Conservation (phyloP, 2,888 invertebrate species). For the Apodemia hepburni region DNA sequence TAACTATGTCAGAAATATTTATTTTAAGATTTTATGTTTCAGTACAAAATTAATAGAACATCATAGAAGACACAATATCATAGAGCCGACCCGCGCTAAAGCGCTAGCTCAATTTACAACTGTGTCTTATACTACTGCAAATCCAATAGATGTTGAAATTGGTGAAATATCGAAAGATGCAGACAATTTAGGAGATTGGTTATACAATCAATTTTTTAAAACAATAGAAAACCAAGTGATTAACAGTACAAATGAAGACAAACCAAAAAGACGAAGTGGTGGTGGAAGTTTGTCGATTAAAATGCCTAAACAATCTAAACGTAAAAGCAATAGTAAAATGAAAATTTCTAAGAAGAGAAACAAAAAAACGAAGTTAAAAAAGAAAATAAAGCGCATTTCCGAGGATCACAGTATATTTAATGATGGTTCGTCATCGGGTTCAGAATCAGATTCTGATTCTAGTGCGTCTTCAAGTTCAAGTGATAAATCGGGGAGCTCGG, state of each 20-base stretch:
- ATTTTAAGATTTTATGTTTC: slow-evolving; percentile 33
- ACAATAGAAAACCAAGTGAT: slow-evolving; percentile 68
- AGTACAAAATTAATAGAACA: slow-evolving; percentile 53
- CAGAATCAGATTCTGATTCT: slow-evolving; percentile 34
- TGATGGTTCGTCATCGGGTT: slow-evolving; percentile 36
- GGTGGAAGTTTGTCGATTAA: slow-evolving; percentile 19
- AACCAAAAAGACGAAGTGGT: slow-evolving; percentile 51
- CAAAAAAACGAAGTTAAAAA: slow-evolving; percentile 39
- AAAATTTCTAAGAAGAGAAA: slow-evolving; percentile 39
- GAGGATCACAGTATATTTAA: slow-evolving; percentile 65
- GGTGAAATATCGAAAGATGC: slow-evolving; percentile 53
- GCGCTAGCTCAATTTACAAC: background rate
- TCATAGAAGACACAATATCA: slow-evolving; percentile 40
- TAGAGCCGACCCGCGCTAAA: slow-evolving; percentile 41
- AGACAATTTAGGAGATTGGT: slow-evolving; percentile 66
- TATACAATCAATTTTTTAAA: slow-evolving; percentile 71
- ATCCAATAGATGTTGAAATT: slow-evolving; percentile 43
- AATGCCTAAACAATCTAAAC: slow-evolving; percentile 28
- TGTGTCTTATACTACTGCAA: slow-evolving; percentile 26
- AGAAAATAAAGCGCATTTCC: slow-evolving; percentile 55
- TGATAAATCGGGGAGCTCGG: slow-evolving; percentile 30
- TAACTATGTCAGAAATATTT: background rate
- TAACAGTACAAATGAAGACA: slow-evolving; percentile 44
- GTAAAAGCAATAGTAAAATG: slow-evolving; percentile 20
- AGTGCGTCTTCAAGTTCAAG: slow-evolving; percentile 33